Evolutionary conservation across 2,888 invertebrate species (phyloP), one percentile per base, ranked within the genome.

Genomic region (Mystacides longicornis): DNA sequence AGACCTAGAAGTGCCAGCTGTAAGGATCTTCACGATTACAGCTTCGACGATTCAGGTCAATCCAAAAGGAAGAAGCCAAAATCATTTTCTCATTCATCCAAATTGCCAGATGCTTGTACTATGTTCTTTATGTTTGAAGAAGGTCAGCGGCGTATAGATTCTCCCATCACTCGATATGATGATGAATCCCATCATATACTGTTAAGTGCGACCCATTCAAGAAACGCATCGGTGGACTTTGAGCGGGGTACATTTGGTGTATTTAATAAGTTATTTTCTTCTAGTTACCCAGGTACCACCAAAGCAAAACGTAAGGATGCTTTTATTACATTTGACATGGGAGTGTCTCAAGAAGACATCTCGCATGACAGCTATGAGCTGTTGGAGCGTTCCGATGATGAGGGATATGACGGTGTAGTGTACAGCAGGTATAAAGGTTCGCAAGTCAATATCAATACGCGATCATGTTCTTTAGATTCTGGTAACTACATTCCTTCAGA

Each of bases 281-380:
- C 89, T 61, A 89, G 89, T 68, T 92, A 89, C 70, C 92, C 92
- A 20, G 91, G 91, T 55, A 89, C 88, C 51, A 82, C 83, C 3
- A 81, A 84, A 55, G 85, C 82, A 67, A 81, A 81, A 66, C 81
- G 83, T 23, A 78, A 81, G 64, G 85, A 85, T 64, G 77, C 80
- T 64, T 80, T 79, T n/a, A 81, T 81, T 16, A 75, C 80, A 56
- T 82, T 82, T 62, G 82, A 81, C 63, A 74, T 85, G 58, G 77
- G 79, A 57, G 85, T 83, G 61, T 90, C 90, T 9, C 90, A 90
- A 69, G 91, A 91, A 68, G 91, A 92, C 72, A 74, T 91, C 23
- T 89, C 91, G 27, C 91, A 92, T 69, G 92, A 92, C 69, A 91
- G 90, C 65, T 92, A 92, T 69, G 92, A 92, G 69, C 72, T 92